These are phyloP conservation scores for Thalassoma bifasciatum DNA, from an alignment of 2,113 vertebrate species.

Conservation along the genomic window DNA sequence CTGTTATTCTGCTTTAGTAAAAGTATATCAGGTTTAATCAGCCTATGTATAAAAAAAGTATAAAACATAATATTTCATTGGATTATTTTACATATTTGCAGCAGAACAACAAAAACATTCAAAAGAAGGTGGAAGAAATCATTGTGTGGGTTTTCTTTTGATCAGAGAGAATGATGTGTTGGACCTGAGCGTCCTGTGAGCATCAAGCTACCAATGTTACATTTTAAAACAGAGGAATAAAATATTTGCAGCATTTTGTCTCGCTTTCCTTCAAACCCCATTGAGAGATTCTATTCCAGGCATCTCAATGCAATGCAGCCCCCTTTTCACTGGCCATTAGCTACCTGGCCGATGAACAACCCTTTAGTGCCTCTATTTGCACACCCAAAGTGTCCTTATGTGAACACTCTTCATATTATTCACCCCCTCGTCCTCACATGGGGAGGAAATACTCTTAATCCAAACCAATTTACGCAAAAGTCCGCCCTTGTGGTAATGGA, in stretches of 20 bases:
- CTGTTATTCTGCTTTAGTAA: constrained; percentile 29
- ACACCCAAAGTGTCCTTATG: constrained; percentile 30
- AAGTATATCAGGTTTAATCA: constrained; percentile 46
- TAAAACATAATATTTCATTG: constrained; percentile 63
- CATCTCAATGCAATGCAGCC: constrained; percentile 21
- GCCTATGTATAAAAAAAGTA: constrained; percentile 70
- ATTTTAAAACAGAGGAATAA: constrained; percentile 58
- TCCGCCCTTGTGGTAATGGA: constrained; percentile 30
- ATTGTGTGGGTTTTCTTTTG: constrained; percentile 10
- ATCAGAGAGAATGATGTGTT: constrained; percentile 25
- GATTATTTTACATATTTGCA: constrained; percentile 64
- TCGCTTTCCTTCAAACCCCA: constrained; percentile 32
- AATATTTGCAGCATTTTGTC: constrained; percentile 62
- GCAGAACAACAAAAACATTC: constrained; percentile 47
- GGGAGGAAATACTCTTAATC: constrained; percentile 41
- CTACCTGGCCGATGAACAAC: constrained; percentile 58
- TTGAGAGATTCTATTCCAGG: constrained; percentile 15
- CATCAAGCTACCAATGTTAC: constrained; percentile 37
- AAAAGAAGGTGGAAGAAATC: background rate
- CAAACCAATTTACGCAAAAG: constrained; percentile 37
- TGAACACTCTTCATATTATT: constrained; percentile 28
- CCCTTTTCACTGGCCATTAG: constrained; percentile 51
- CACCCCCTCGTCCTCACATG: background rate
- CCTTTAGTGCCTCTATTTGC: constrained; percentile 46
- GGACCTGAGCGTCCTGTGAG: constrained; percentile 55